phyloP scores from a whole-genome alignment of 2,888 invertebrate genomes.

The Watsonalla cultraria region DNA sequence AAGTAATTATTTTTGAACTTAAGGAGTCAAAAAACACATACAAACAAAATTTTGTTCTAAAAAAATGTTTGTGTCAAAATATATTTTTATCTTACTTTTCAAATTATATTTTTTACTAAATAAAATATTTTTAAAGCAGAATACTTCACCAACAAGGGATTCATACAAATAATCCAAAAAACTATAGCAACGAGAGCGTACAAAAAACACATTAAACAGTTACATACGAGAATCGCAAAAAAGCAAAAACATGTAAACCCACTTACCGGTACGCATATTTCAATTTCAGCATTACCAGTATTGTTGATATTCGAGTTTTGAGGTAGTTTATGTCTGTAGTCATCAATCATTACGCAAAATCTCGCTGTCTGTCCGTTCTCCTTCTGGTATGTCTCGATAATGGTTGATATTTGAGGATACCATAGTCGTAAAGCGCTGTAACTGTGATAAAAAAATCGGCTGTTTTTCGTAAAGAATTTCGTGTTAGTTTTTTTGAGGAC shows the following conservation, averaged over 20 bases:
- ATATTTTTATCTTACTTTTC: too few species aligned
- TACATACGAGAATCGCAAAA: not conserved
- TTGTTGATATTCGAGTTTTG: slow-evolving; percentile 7
- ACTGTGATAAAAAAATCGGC: slow-evolving; percentile 33
- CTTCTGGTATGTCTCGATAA: slow-evolving; percentile 38
- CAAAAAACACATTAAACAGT: too few species aligned
- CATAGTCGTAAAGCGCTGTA: slow-evolving; percentile 44
- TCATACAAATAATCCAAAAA: too few species aligned
- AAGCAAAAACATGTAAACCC: not conserved
- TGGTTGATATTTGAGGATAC: slow-evolving; percentile 52
- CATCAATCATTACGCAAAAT: slow-evolving; percentile 44
- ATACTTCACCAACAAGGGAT: too few species aligned
- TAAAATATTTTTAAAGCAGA: too few species aligned
- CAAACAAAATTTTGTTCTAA: too few species aligned
- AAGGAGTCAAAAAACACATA: too few species aligned
- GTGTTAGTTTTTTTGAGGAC: too few species aligned
- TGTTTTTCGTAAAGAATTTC: too few species aligned
- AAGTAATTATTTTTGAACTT: too few species aligned
- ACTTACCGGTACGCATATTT: slow-evolving; percentile 41
- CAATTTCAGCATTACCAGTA: slow-evolving; percentile 11
- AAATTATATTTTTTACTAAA: too few species aligned
- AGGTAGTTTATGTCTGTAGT: slow-evolving; percentile 24
- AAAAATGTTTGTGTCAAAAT: too few species aligned
- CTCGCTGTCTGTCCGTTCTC: slow-evolving; percentile 27
- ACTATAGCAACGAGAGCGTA: not conserved